A percentile compares a stretch with the other conserved stretches of the same genome.
These are phyloP conservation scores for Cheirogaleus major DNA, from an alignment of 2,797 vertebrate genomes.

Conservation along the genomic window DNA sequence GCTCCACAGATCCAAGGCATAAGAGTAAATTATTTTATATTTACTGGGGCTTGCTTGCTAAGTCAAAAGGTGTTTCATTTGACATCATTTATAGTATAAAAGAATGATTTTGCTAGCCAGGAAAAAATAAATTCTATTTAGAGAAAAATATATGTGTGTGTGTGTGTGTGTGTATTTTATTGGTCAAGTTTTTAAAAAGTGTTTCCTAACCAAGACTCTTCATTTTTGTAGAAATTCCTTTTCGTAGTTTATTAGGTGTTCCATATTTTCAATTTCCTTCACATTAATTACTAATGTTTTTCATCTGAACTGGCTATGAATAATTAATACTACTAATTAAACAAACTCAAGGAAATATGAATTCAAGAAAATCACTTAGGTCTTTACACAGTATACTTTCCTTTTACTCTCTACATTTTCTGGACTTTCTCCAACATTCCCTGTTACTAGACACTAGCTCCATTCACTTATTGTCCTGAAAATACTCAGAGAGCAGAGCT, in stretches of 20 bases:
- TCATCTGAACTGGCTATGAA: constrained; percentile 17
- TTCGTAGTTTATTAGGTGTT: constrained; percentile 45
- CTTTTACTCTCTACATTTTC: not conserved
- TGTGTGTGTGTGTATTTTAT: not conserved
- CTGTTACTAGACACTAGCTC: not conserved
- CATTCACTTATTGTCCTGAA: not conserved
- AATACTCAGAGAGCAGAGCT: not conserved
- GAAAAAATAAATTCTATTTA: constrained; percentile 76
- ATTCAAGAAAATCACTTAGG: not conserved
- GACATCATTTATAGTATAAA: constrained; percentile 63
- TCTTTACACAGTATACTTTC: not conserved
- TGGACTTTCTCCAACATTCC: not conserved
- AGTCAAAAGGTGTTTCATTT: constrained; percentile 70
- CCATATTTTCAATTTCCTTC: constrained; percentile 47
- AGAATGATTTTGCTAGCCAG: constrained; percentile 53
- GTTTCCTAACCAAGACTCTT: constrained; percentile 54
- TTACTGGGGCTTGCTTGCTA: constrained; percentile 62
- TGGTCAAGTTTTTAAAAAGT: constrained; percentile 61
- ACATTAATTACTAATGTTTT: constrained; percentile 23
- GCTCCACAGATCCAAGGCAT: not conserved
- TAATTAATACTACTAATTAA: constrained; percentile 59
- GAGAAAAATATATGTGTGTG: not conserved
- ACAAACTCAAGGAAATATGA: not conserved
- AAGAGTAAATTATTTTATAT: constrained; percentile 68
- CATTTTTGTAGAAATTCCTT: constrained; percentile 52